Conservation (phyloP, 1,140 invertebrate genomes). For the Samia ricini region DNA sequence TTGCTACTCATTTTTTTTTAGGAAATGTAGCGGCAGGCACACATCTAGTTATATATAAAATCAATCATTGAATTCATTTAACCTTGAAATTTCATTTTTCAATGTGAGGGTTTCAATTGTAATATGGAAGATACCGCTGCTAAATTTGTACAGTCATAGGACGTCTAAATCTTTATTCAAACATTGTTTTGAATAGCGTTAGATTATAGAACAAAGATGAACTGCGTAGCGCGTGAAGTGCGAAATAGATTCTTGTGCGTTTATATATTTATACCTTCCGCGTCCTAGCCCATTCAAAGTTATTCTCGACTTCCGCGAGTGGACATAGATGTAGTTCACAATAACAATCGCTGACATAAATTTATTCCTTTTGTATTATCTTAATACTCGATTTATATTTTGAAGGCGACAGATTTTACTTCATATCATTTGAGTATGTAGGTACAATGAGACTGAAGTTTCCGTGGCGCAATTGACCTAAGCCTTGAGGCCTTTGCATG, state of each 20-base stretch:
- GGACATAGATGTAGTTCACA: conserved; percentile 24
- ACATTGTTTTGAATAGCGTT: neutral
- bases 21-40: too few species aligned
- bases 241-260: conserved; percentile 28
- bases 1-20: too few species aligned
- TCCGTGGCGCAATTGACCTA: too few species aligned
- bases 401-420: too few species aligned
- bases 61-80: too few species aligned
- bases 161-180: neutral
- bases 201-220: neutral
- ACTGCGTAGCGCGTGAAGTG: conserved; percentile 9
- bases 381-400: too few species aligned
- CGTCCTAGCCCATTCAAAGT: conserved; percentile 35
- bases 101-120: neutral
- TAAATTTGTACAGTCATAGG: neutral
- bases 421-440: too few species aligned
- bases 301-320: conserved; percentile 35
- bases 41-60: too few species aligned
- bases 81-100: neutral
- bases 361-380: neutral
- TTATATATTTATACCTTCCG: conserved; percentile 33
- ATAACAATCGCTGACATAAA: neutral
- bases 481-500: too few species aligned
- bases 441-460: too few species aligned
- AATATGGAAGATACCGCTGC: neutral